These are phyloP conservation scores for Dipodomys spectabilis DNA, from an alignment of 2,113 vertebrate genomes.

Conservation along the genomic window DNA sequence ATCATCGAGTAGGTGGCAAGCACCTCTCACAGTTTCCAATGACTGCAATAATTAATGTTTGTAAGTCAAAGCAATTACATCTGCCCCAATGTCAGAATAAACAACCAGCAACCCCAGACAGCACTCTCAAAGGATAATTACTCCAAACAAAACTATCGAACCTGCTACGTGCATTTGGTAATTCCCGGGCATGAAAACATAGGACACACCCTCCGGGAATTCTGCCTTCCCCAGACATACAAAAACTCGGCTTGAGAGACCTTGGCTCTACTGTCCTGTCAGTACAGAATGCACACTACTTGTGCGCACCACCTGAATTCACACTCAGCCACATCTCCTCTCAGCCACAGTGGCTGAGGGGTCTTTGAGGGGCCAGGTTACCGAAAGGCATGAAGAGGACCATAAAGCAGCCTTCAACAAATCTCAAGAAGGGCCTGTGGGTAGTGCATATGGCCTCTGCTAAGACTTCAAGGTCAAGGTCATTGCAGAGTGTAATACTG, in stretches of 20 bases:
- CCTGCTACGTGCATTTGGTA: constrained; percentile 8
- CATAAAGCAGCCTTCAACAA: neutral
- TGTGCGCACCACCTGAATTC: neutral
- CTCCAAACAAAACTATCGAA: constrained; percentile 62
- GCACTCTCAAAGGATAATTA: constrained; percentile 57
- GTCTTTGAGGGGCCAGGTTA: neutral
- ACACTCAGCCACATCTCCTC: neutral
- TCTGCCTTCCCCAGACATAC: neutral
- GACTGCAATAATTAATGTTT: constrained; percentile 71
- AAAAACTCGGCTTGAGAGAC: neutral
- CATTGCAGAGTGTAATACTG: neutral
- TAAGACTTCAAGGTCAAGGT: neutral
- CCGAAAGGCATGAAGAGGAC: neutral
- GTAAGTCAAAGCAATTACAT: constrained; percentile 61
- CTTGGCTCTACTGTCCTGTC: too few relatives aligned
- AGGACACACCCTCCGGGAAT: neutral
- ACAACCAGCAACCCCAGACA: constrained; percentile 55
- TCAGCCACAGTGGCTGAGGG: too few relatives aligned
- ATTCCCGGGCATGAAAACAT: neutral
- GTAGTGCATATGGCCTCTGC: neutral
- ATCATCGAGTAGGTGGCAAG: constrained; percentile 48
- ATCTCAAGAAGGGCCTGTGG: neutral
- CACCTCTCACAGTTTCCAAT: constrained; percentile 50
- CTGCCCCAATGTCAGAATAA: constrained; percentile 64
- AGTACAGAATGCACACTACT: neutral